Conservation (phyloP, 2,888 invertebrate species). For the Scotopteryx bipunctaria region DNA sequence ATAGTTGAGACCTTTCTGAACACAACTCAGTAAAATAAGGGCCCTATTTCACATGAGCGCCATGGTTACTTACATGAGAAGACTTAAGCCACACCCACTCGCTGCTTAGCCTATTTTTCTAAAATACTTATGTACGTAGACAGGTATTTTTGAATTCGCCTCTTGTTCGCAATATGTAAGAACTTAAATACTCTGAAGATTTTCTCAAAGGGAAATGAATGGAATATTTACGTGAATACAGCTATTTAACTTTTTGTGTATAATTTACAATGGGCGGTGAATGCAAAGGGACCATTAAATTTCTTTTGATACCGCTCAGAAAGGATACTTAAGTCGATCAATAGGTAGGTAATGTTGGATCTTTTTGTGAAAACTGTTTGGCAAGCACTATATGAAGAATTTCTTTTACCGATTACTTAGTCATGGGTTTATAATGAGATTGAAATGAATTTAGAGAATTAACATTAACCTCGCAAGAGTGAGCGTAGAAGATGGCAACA, state of each 20-base stretch:
- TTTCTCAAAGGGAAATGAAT: conserved; percentile 41
- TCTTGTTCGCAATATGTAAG: neutral
- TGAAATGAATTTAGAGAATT: no score
- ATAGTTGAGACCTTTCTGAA: conserved; percentile 15
- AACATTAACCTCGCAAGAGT: neutral
- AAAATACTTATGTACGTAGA: no score
- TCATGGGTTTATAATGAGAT: no score
- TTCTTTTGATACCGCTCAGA: conserved; percentile 42
- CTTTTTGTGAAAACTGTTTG: neutral
- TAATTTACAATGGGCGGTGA: conserved; percentile 52
- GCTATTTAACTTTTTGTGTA: conserved; percentile 59
- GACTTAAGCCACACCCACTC: no score
- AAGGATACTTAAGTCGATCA: conserved; percentile 1
- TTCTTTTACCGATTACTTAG: no score
- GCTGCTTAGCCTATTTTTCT: no score
- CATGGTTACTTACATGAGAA: no score
- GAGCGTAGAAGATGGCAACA: neutral
- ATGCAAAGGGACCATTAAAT: conserved; percentile 45
- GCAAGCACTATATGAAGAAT: no score
- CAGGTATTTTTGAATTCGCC: neutral
- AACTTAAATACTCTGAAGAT: neutral
- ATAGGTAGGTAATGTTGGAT: neutral
- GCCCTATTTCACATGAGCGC: neutral
- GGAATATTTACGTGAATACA: conserved; percentile 53
- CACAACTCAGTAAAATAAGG: neutral